Evolutionary conservation across 2,113 vertebrate genomes (phyloP).

Genomic region (Micromys minutus): DNA sequence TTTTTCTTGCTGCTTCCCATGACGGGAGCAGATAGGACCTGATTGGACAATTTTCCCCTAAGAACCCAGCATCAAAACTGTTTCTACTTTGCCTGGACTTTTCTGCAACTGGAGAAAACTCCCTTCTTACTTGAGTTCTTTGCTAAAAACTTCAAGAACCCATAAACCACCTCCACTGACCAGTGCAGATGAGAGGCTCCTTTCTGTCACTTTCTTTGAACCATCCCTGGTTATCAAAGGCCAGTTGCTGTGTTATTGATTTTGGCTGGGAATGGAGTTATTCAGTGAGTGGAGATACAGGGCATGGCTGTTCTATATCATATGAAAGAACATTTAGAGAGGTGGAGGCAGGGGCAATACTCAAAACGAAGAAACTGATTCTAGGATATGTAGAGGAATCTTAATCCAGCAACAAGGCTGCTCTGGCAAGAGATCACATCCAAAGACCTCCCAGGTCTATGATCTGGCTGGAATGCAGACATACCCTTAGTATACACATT

Average conservation of each 20-base stretch:
- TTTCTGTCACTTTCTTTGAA: slow-evolving; percentile 46
- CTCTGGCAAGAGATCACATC: too few species aligned
- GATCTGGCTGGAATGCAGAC: too few species aligned
- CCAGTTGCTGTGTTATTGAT: slow-evolving; percentile 25
- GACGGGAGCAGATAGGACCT: neutral
- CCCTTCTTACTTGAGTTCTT: slow-evolving; percentile 59
- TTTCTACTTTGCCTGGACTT: slow-evolving; percentile 34
- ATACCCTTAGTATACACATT: too few species aligned
- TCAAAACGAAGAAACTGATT: neutral
- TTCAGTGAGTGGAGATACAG: slow-evolving; percentile 63
- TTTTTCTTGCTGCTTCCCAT: neutral
- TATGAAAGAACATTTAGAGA: slow-evolving; percentile 23
- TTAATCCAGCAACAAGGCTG: too few species aligned
- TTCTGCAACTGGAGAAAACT: slow-evolving; percentile 40
- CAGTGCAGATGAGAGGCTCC: slow-evolving; percentile 10
- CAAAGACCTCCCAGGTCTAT: too few species aligned
- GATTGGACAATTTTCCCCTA: neutral
- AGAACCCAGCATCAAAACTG: neutral
- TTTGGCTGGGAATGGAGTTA: slow-evolving; percentile 72
- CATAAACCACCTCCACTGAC: slow-evolving; percentile 37
- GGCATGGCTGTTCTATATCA: slow-evolving; percentile 60
- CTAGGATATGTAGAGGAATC: neutral
- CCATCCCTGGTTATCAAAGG: slow-evolving; percentile 62
- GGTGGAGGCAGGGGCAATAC: neutral
- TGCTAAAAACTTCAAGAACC: slow-evolving; percentile 46